These are phyloP conservation scores for Euzetes globulus DNA, from an alignment of 2,888 invertebrate genomes.

Conservation along the genomic window DNA sequence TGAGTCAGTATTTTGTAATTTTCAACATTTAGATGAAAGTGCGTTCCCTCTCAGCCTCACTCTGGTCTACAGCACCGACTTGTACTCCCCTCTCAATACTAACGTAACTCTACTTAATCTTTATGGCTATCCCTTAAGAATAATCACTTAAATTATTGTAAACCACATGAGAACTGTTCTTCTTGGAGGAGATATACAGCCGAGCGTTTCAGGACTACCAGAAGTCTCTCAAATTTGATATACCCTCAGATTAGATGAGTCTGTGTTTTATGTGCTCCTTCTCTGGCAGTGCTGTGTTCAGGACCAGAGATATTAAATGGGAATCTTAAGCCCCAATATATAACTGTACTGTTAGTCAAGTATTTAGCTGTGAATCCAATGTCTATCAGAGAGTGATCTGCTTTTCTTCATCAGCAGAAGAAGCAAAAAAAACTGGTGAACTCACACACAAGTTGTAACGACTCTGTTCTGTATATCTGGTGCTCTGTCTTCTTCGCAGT, in stretches of 20 bases:
- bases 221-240: conserved; percentile 11
- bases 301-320: neutral
- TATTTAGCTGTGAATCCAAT: conserved; percentile 10
- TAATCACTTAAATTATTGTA: conserved; percentile 30
- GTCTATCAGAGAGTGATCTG: conserved; percentile 24
- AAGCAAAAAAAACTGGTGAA: neutral
- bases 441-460: conserved; percentile 4
- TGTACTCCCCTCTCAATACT: neutral
- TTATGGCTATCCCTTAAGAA: conserved; percentile 23
- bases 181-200: neutral
- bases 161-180: conserved; percentile 24
- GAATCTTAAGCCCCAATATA: neutral
- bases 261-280: conserved; percentile 14
- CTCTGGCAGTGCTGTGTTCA: neutral
- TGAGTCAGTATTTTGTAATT: conserved; percentile 17
- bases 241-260: conserved; percentile 15
- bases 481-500: conserved; percentile 22
- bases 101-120: conserved; percentile 29
- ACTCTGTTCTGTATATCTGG: conserved; percentile 17
- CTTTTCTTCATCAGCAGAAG: conserved; percentile 11
- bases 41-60: neutral
- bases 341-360: conserved; percentile 15
- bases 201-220: neutral
- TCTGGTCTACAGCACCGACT: neutral
- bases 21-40: neutral